phyloP scores from a whole-genome alignment of 2,113 vertebrate genomes.

The Myanophis thanlyinensis region DNA sequence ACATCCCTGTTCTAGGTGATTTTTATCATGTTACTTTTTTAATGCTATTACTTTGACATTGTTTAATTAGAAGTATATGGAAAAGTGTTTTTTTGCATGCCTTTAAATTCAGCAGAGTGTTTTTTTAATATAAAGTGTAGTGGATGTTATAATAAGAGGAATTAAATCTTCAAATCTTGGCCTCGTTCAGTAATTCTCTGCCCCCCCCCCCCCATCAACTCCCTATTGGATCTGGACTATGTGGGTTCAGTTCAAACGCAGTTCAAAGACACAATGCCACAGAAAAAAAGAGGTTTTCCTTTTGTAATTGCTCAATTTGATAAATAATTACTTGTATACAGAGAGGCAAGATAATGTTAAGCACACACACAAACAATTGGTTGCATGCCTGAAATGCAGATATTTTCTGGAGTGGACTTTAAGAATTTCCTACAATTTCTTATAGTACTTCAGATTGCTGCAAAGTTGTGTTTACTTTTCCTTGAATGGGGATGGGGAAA shows the following conservation, averaged over 20 bases:
- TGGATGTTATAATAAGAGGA: neutral
- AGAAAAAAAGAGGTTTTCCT: neutral
- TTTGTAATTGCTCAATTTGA: neutral
- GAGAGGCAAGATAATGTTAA: neutral
- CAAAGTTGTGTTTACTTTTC: neutral
- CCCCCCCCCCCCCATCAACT: neutral
- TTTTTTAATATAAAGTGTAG: neutral
- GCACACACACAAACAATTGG: neutral
- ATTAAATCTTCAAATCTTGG: neutral
- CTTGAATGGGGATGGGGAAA: neutral
- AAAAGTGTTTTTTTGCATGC: neutral
- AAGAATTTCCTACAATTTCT: neutral
- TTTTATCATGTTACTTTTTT: neutral
- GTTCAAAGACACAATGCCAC: neutral
- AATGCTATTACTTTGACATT: neutral
- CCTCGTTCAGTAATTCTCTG: neutral
- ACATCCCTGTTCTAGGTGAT: too few species aligned
- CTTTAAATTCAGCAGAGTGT: neutral
- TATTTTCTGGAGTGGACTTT: neutral
- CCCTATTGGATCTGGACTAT: neutral
- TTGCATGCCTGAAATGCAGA: neutral
- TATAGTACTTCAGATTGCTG: neutral
- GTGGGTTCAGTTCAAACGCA: neutral
- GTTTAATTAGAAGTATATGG: neutral
- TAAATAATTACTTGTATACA: neutral